These are phyloP conservation scores for Ceratosolen solmsi DNA, from an alignment of 1,140 invertebrate species.

Conservation along the genomic window DNA sequence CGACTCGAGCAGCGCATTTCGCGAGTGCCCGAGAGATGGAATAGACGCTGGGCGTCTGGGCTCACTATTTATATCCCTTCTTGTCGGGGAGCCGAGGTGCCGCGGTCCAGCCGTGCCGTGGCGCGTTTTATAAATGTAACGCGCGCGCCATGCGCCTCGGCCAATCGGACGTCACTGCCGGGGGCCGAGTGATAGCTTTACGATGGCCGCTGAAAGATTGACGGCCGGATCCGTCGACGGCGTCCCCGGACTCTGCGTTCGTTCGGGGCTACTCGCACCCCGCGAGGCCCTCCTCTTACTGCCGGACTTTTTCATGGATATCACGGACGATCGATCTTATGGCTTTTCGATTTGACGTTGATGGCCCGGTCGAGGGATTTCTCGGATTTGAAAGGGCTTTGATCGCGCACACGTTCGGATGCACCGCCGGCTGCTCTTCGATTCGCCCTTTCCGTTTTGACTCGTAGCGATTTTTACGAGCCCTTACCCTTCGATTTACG, in stretches of 20 bases:
- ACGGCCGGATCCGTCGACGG: slow-evolving; percentile 68
- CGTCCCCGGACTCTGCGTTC: slow-evolving; percentile 45
- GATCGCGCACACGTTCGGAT: slow-evolving; percentile 19
- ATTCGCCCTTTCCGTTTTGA: neutral
- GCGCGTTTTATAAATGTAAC: slow-evolving; percentile 53
- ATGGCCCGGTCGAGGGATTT: too few species aligned
- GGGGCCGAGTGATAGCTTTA: slow-evolving; percentile 62
- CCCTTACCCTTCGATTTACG: neutral
- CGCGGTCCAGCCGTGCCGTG: neutral
- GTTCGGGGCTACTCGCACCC: slow-evolving; percentile 58
- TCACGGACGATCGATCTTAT: too few species aligned
- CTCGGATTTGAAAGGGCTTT: neutral
- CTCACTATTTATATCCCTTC: slow-evolving; percentile 64
- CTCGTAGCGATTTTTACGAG: neutral
- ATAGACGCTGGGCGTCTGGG: neutral
- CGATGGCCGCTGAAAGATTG: slow-evolving; percentile 68
- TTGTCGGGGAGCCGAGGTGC: slow-evolving; percentile 48
- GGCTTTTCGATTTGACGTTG: too few species aligned
- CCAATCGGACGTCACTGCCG: neutral
- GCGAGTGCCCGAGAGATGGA: neutral
- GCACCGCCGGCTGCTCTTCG: neutral
- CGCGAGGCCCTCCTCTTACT: slow-evolving; percentile 1
- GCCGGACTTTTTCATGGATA: neutral
- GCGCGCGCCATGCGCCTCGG: neutral
- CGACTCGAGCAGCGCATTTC: neutral